A percentile compares a stretch with the other conserved stretches of the same genome.
These are phyloP conservation scores for Hucho hucho DNA, from an alignment of 2,113 vertebrate genomes.

Conservation along the genomic window DNA sequence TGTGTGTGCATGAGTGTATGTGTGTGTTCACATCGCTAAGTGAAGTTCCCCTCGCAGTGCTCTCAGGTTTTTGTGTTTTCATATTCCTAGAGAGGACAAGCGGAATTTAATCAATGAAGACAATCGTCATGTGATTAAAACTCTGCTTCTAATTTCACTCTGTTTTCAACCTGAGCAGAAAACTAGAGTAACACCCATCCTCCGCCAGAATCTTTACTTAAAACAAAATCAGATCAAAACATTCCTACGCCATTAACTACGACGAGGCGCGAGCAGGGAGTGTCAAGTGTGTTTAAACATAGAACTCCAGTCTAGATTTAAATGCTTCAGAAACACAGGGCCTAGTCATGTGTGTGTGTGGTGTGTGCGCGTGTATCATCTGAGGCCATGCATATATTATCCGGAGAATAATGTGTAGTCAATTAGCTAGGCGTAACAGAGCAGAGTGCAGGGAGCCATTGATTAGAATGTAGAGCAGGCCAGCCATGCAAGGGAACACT, in stretches of 20 bases:
- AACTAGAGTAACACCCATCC: background rate
- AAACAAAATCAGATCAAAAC: background rate
- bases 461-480: slow-evolving; percentile 66
- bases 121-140: background rate
- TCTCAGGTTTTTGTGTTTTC: background rate
- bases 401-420: slow-evolving; percentile 76
- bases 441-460: slow-evolving; percentile 58
- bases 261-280: background rate
- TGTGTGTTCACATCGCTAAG: too few relatives aligned
- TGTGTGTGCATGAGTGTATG: too few relatives aligned
- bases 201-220: background rate
- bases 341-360: background rate
- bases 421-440: slow-evolving; percentile 54
- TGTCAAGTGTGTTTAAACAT: slow-evolving; percentile 51
- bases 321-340: slow-evolving; percentile 35
- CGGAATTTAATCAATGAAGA: background rate
- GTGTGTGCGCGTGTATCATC: slow-evolving; percentile 30
- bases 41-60: background rate
- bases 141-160: background rate
- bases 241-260: background rate
- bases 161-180: background rate
- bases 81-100: background rate
- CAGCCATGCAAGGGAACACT: slow-evolving; percentile 48
- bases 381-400: slow-evolving; percentile 78
- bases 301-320: slow-evolving; percentile 56